A percentile compares a stretch with the other conserved stretches of the same genome.
These are phyloP conservation scores for Lamellibrachia columna DNA, from an alignment of 2,888 invertebrate genomes.

Conservation along the genomic window DNA sequence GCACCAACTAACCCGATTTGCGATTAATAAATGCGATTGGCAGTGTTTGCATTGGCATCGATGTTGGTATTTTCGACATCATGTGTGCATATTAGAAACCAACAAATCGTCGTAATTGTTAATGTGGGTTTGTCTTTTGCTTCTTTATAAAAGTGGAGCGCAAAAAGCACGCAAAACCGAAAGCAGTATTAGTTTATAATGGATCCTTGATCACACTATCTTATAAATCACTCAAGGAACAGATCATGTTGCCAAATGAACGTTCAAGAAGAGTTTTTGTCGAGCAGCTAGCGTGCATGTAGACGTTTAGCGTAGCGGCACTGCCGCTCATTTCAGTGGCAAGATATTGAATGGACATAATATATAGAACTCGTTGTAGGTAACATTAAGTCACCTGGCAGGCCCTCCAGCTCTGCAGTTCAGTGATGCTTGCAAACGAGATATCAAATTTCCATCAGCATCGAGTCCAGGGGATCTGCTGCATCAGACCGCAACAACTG, in stretches of 20 bases:
- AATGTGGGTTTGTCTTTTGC: neutral
- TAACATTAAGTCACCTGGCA: too few species aligned
- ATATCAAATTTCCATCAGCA: too few species aligned
- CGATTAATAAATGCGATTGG: too few species aligned
- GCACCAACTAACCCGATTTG: too few species aligned
- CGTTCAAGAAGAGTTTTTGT: neutral
- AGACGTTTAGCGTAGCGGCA: neutral
- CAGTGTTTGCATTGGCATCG: too few species aligned
- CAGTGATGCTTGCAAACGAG: too few species aligned
- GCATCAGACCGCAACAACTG: too few species aligned
- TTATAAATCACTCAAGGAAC: neutral
- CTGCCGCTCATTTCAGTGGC: neutral
- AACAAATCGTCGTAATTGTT: neutral
- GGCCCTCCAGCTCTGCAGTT: too few species aligned
- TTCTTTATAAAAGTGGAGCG: neutral
- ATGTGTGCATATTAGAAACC: neutral
- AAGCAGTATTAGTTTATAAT: neutral
- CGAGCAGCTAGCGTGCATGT: neutral
- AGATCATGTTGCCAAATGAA: neutral
- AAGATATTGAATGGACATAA: neutral
- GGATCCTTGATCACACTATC: neutral
- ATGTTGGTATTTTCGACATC: neutral
- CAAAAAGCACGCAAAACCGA: neutral
- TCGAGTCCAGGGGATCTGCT: too few species aligned
- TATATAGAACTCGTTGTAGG: neutral